Evolutionary conservation across 1,140 invertebrate species (phyloP), one percentile per base, ranked within the genome.

Genomic region (Physella acuta): DNA sequence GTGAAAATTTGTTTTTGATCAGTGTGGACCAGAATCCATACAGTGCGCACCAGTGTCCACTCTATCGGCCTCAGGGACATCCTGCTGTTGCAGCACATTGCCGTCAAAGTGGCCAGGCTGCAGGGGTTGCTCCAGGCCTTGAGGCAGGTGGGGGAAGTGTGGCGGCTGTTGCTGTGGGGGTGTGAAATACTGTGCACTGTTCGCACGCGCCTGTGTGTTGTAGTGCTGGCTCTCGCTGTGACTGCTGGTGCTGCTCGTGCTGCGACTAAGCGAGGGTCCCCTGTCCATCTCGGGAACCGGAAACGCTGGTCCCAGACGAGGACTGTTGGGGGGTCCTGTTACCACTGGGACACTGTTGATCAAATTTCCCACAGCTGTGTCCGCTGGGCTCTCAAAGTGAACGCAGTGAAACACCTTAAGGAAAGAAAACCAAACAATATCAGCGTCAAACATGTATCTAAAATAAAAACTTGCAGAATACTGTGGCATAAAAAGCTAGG

Each of bases 351-450:
- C 66, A 67, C 59, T 68, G 16, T 68, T 69, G 33, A 65, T 62
- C 11, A 67, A 55, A 24, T 39, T 68, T 30, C 56, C 65, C 8
- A 61, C 55, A 4, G 70, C 65, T 24, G 61, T 71, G 55, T 80
- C 78, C 17, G 78, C 78, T 16, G 95, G 95, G 83, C 94, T 97
- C 86, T 99, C 97, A 84, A 99, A 92, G 85, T 99, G 96, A 33
- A 99, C 96, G 83, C 94, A 94, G 83, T 99, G 97, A 84, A 99
- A 99, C 56, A 97, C 94, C 93, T 95, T 61, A 0, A 77, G 69
- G 31, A 58, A 5, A n/a, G n/a, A 69, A 62, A n/a, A 1, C 51
- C 5, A 67, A 30, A 51, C n/a, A n/a, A n/a, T n/a, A n/a, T n/a
- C n/a, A n/a, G n/a, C n/a, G n/a, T n/a, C n/a, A n/a, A n/a, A n/a